Evolutionary conservation across 2,888 invertebrate genomes (phyloP).

Genomic region (Ormyrus nitidulus): DNA sequence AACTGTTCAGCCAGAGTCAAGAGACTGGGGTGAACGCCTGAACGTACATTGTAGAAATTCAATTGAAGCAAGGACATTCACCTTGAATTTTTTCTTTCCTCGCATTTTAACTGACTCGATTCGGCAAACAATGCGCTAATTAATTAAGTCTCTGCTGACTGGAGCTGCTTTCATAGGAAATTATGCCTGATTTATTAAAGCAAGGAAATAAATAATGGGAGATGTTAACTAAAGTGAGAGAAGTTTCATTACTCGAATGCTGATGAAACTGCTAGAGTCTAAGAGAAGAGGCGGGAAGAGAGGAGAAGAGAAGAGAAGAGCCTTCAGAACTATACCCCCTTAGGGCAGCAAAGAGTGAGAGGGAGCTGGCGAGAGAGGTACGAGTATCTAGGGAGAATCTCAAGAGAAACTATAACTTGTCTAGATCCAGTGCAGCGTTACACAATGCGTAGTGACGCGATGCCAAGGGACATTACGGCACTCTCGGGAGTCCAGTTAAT

Average conservation of each 20-base stretch:
- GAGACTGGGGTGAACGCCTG: no score
- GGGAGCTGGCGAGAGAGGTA: neutral
- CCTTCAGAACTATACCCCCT: neutral
- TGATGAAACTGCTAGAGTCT: neutral
- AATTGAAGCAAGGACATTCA: neutral
- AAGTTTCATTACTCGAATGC: constrained; percentile 11
- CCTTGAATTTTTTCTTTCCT: constrained; percentile 12
- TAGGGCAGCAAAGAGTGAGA: neutral
- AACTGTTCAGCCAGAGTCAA: no score
- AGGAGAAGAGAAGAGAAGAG: no score
- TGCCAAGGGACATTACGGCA: constrained; percentile 64
- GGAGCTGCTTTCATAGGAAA: no score
- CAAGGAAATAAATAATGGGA: constrained; percentile 14
- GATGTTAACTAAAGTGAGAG: constrained; percentile 10
- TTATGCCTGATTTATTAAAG: no score
- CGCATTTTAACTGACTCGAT: neutral
- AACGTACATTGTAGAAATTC: no score
- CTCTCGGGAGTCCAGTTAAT: constrained; percentile 68
- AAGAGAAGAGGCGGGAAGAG: neutral
- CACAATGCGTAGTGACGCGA: constrained; percentile 61
- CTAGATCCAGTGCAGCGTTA: constrained; percentile 57
- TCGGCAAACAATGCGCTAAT: no score
- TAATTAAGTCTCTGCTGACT: no score
- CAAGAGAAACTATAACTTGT: constrained; percentile 60
- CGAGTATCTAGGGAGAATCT: constrained; percentile 48